A percentile compares a stretch with the other conserved stretches of the same genome.
Evolutionary conservation across 2,797 vertebrate species (phyloP).

Genomic region (Sebastolobus alascanus): DNA sequence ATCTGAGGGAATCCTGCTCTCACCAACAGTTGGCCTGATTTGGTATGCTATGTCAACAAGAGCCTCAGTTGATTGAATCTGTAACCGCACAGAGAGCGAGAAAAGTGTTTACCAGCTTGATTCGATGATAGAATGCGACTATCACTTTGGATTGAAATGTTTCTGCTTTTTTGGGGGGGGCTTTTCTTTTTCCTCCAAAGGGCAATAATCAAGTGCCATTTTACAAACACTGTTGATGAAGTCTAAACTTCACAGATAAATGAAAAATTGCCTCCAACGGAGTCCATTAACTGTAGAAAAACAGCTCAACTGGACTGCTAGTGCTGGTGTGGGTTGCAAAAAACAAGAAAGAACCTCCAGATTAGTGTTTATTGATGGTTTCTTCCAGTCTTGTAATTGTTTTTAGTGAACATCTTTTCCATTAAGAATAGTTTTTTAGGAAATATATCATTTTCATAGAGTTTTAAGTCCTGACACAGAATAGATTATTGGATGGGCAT

Average conservation of each 20-base stretch:
- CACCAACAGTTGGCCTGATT: conserved; percentile 63
- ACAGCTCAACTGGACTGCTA: neutral
- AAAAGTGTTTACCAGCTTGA: conserved; percentile 57
- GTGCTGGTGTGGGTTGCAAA: neutral
- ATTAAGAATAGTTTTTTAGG: neutral
- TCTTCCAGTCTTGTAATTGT: neutral
- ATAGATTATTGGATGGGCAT: neutral
- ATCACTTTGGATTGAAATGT: conserved; percentile 55
- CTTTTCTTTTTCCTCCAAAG: neutral
- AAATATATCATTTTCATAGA: neutral
- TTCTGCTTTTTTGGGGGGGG: conserved; percentile 1
- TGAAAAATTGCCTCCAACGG: conserved; percentile 26
- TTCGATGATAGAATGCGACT: conserved; percentile 40
- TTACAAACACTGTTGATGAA: conserved; percentile 28
- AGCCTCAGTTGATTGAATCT: conserved; percentile 64
- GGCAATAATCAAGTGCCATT: conserved; percentile 23
- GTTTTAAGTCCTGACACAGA: neutral
- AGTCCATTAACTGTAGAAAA: conserved; percentile 16
- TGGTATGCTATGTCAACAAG: conserved; percentile 67
- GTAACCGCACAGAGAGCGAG: conserved; percentile 42
- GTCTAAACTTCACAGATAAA: conserved; percentile 30
- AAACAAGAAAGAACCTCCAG: neutral
- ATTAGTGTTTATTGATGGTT: conserved; percentile 5
- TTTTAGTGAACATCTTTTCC: neutral
- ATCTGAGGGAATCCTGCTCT: conserved; percentile 61